Evolutionary conservation across 2,113 vertebrate genomes (phyloP), one percentile per base, ranked within the genome.

Genomic region (Meriones unguiculatus): DNA sequence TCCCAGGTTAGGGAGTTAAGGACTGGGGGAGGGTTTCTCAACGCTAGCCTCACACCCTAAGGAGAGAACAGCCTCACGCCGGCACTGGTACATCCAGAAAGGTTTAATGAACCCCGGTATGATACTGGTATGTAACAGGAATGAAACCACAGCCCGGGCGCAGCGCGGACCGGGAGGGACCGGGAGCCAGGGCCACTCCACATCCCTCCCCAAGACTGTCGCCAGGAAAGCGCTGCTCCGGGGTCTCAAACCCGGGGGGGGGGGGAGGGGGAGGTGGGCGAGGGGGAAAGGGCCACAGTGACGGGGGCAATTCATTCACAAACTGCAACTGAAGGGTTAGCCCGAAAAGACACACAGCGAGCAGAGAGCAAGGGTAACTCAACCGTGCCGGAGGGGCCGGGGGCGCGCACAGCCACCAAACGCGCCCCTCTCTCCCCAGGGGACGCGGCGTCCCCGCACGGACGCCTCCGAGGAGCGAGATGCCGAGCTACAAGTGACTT

Each of bases 21-120:
- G 80, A 65, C 13, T 22, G 17, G 2, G 88, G 17, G 18, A n/a
- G 30, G 35, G 11, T 18, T 12, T 7, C 57, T 62, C 46, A 69
- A 50, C 54, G 7, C 18, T 14, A 24, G 15, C 12, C 13, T 65
- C 1, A 0, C n/a, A 65, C 67, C 50, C 13, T 59, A 64, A 62
- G 96, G 97, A 76, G 18, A 17, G 82, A 95, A 73, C 69, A 46
- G n/a, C 87, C 81, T 24, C 93, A 97, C 97, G 46, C 95, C 7
- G 24, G 94, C 88, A 76, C 72, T n/a, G 94, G 91, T 73, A 93
- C 35, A 95, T 87, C 54, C 91, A 95, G 91, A 97, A 97, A 22
- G 90, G 91, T 98, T 98, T 98, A 98, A 98, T 98, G 96, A 89
- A 97, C 81, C 76, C 64, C 84, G 76, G 80, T 35, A 97, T 96